Evolutionary conservation across 2,797 vertebrate genomes (phyloP).

Genomic region (Schizopygopsis malacanthus): DNA sequence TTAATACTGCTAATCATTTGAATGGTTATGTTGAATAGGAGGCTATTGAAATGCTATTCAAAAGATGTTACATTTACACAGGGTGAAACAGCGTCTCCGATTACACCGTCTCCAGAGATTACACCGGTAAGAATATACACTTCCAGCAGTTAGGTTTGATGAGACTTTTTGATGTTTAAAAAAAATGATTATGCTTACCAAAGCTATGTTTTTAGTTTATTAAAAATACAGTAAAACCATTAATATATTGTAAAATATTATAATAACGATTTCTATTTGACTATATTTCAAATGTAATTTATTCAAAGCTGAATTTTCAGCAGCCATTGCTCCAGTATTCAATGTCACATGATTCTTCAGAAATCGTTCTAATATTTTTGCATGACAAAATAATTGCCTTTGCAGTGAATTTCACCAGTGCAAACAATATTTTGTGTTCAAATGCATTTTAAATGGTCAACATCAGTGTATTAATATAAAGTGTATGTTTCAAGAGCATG

Average conservation of each 20-base stretch:
- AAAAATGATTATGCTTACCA: neutral
- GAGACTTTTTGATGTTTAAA: neutral
- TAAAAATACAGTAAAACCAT: neutral
- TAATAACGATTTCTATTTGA: neutral
- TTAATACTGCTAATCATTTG: neutral
- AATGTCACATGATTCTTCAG: neutral
- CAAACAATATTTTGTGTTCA: conserved; percentile 59
- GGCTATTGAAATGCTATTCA: neutral
- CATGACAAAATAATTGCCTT: conserved; percentile 3
- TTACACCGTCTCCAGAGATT: conserved; percentile 10
- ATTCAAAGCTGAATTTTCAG: neutral
- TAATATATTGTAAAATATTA: neutral
- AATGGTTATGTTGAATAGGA: neutral
- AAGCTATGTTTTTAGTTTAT: neutral
- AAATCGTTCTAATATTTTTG: neutral
- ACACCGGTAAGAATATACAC: conserved; percentile 4
- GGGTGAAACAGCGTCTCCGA: neutral
- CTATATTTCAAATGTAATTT: neutral
- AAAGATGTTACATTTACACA: neutral
- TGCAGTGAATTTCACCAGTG: conserved; percentile 79
- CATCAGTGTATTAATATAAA: neutral
- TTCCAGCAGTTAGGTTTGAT: neutral
- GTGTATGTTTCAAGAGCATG: neutral
- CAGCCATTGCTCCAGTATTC: neutral
- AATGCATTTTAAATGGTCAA: conserved; percentile 1